These are phyloP conservation scores for Anoplopoma fimbria DNA, from an alignment of 2,113 vertebrate genomes.

Conservation along the genomic window DNA sequence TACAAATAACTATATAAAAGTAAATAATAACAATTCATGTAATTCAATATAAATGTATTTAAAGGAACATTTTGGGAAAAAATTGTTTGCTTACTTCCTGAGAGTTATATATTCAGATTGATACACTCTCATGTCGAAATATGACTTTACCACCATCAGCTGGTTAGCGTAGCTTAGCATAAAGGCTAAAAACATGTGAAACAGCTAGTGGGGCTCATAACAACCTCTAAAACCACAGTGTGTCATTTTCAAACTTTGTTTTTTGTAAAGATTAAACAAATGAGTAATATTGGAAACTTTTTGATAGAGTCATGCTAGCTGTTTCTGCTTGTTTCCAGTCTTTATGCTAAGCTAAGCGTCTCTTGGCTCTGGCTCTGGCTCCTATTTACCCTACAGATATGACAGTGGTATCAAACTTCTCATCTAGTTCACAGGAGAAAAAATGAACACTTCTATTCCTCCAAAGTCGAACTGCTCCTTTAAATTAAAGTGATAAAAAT, in stretches of 20 bases:
- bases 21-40: not conserved
- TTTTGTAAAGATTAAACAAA: too few species aligned
- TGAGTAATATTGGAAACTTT: too few species aligned
- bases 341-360: not conserved
- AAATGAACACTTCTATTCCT: not conserved
- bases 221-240: too few species aligned
- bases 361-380: not conserved
- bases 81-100: not conserved
- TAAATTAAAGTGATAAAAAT: not conserved
- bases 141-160: too few species aligned
- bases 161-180: not conserved
- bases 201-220: too few species aligned
- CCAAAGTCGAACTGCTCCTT: not conserved
- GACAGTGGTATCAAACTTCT: not conserved
- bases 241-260: too few species aligned
- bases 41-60: not conserved
- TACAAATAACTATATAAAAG: not conserved
- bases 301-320: not conserved
- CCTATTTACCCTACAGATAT: not conserved
- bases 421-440: not conserved
- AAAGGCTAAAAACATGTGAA: not conserved
- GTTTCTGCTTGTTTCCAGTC: slow-evolving; percentile 2
- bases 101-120: not conserved
- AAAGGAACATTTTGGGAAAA: not conserved
- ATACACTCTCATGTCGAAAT: not conserved